Conservation (phyloP, 2,113 vertebrate genomes). For the Psettodes erumei region DNA sequence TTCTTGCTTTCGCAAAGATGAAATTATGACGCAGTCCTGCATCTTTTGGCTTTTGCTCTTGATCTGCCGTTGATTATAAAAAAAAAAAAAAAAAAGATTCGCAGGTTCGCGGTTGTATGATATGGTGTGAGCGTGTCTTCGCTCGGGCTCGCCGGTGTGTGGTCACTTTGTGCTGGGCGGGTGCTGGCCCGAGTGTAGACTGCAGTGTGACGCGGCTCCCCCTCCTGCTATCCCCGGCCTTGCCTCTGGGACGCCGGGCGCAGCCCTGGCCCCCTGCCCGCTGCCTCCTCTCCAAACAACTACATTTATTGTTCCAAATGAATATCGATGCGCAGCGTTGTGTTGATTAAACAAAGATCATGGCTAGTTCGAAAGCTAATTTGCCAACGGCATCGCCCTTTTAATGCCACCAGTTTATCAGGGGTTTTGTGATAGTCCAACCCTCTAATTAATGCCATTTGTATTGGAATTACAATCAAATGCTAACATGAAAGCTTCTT, state of each 20-base stretch:
- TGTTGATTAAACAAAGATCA: constrained; percentile 71
- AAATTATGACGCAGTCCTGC: constrained; percentile 3
- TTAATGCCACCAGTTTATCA: constrained; percentile 47
- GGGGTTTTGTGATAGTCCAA: constrained; percentile 29
- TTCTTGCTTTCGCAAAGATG: constrained; percentile 21
- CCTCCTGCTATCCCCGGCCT: constrained; percentile 65
- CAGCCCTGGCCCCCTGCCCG: constrained; percentile 60
- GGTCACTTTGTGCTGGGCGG: constrained; percentile 38
- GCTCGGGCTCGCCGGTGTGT: constrained; percentile 31
- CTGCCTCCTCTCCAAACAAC: constrained; percentile 53
- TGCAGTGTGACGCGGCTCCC: constrained; percentile 56
- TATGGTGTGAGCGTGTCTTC: constrained; percentile 17
- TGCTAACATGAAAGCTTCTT: constrained; percentile 69
- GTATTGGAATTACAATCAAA: constrained; percentile 68
- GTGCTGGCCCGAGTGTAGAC: constrained; percentile 41
- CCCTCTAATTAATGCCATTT: constrained; percentile 66
- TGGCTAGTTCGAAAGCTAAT: constrained; percentile 43
- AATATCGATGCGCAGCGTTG: constrained; percentile 64
- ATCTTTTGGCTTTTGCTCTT: neutral
- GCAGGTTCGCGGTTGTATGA: constrained; percentile 29
- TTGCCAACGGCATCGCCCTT: constrained; percentile 42
- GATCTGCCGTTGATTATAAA: constrained; percentile 10
- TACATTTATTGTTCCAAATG: constrained; percentile 53
- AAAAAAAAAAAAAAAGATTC: no score
- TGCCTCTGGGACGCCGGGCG: constrained; percentile 51